A percentile compares a stretch with the other conserved stretches of the same genome.
Conservation (phyloP, 2,113 vertebrate species). For the Sturnus vulgaris region DNA sequence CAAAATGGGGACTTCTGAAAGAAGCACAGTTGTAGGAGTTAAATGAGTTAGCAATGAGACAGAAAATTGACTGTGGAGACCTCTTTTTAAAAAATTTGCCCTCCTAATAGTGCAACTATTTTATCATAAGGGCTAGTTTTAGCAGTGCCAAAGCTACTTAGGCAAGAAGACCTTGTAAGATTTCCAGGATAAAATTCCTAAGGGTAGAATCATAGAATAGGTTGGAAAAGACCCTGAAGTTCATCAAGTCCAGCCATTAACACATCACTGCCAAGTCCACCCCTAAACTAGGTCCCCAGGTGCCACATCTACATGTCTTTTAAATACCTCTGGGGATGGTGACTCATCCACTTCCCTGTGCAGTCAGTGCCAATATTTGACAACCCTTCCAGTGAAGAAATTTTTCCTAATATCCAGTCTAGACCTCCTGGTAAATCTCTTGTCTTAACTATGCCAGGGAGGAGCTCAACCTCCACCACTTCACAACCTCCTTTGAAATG, state of each 20-base stretch:
- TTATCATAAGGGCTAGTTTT: neutral
- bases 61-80: neutral
- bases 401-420: neutral
- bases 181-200: neutral
- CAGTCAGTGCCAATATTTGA: neutral
- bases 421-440: neutral
- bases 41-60: neutral
- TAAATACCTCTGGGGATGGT: neutral
- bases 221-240: neutral
- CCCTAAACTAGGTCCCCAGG: neutral
- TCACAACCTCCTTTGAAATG: neutral
- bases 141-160: neutral
- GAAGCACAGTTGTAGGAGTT: neutral
- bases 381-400: neutral
- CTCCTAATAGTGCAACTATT: neutral
- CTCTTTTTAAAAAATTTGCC: neutral
- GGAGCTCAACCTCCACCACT: neutral
- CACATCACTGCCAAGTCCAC: neutral
- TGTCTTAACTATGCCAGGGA: neutral
- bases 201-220: neutral
- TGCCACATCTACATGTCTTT: neutral
- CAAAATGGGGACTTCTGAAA: neutral
- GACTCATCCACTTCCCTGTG: neutral
- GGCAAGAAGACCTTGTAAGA: neutral
- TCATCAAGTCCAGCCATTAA: neutral